Evolutionary conservation across 2,888 invertebrate genomes (phyloP).

Genomic region (Dendrolimus houi): DNA sequence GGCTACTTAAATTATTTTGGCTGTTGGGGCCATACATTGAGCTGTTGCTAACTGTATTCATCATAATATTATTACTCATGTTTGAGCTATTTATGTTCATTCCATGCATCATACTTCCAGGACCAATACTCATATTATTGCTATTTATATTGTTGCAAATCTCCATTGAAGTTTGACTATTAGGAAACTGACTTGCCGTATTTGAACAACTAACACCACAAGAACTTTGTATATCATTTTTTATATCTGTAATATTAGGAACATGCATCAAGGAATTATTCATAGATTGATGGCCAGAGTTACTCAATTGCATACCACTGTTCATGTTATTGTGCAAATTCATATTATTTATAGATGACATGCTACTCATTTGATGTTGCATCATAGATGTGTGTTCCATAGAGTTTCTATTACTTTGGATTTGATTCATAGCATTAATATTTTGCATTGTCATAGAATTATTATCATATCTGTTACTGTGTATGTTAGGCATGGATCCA

Average conservation of each 20-base stretch:
- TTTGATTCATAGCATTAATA: conserved; percentile 56
- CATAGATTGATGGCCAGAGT: conserved; percentile 52
- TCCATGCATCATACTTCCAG: conserved; percentile 57
- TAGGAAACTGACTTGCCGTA: conserved; percentile 49
- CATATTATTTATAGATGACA: conserved; percentile 52
- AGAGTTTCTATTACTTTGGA: conserved; percentile 55
- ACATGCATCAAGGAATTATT: conserved; percentile 59
- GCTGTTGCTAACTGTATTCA: conserved; percentile 49
- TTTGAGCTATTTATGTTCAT: conserved; percentile 55
- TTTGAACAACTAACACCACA: conserved; percentile 64
- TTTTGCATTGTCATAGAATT: conserved; percentile 59
- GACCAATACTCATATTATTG: conserved; percentile 47
- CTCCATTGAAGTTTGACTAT: conserved; percentile 54
- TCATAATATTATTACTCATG: conserved; percentile 58
- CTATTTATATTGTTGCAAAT: conserved; percentile 56
- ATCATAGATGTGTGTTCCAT: conserved; percentile 62
- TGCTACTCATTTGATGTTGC: conserved; percentile 63
- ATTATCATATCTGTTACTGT: conserved; percentile 57
- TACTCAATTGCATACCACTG: conserved; percentile 57
- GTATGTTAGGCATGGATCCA: conserved; percentile 47
- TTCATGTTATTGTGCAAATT: conserved; percentile 58
- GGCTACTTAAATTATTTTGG: conserved; percentile 49
- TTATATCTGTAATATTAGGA: conserved; percentile 65
- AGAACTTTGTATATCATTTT: conserved; percentile 64
- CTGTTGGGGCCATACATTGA: conserved; percentile 45